Evolutionary conservation across 2,888 invertebrate genomes (phyloP), one percentile per base, ranked within the genome.

Genomic region (Leptopilina drosophilae): DNA sequence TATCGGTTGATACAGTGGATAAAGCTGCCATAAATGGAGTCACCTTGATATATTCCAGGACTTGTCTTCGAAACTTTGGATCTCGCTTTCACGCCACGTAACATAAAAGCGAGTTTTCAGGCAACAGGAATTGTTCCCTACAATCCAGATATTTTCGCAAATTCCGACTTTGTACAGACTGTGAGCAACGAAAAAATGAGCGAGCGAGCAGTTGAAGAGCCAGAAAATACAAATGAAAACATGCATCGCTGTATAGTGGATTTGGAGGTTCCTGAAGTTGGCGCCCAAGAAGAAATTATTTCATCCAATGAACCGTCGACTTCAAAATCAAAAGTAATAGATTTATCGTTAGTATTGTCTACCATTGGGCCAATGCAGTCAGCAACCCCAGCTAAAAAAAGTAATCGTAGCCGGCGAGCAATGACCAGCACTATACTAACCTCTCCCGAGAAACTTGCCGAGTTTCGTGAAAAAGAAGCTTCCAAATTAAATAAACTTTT

Each of bases 71-170:
- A 7, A 20, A 62, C 62, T 62, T 8, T 78, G 78, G 73, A 77
- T 49, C 67, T 49, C 15, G 67, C 77, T 46, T 59, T 73, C 9
- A 78, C 73, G 1, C 73, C 78, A 40, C 59, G 73, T 8, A 78
- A 73, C 49, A 73, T 73, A 4, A 73, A 73, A 73, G 33, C 42
- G 0, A n/a, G 66, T 15, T 78, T 78, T 26, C 9, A 12, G 11
- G 79, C 79, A 11, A 82, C 82, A 11, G 82, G 82, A 11, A 84
- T 84, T 77, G 64, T 7, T 26, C 81, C 84, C 64, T 83, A 73
- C 75, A 69, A 84, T 65, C 81, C 81, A 4, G 66, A 83, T 64
- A 81, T 82, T 64, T 84, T 83, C 69, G 46, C 59, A 11, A 82
- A 83, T 42, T 62, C 77, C 40, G 84, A 84, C 66, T 84, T 80